Percentiles rank a stretch among this genome's conserved stretches.
phyloP scores from a whole-genome alignment of 2,797 vertebrate genomes.

The Orientallactaga sibirica region DNA sequence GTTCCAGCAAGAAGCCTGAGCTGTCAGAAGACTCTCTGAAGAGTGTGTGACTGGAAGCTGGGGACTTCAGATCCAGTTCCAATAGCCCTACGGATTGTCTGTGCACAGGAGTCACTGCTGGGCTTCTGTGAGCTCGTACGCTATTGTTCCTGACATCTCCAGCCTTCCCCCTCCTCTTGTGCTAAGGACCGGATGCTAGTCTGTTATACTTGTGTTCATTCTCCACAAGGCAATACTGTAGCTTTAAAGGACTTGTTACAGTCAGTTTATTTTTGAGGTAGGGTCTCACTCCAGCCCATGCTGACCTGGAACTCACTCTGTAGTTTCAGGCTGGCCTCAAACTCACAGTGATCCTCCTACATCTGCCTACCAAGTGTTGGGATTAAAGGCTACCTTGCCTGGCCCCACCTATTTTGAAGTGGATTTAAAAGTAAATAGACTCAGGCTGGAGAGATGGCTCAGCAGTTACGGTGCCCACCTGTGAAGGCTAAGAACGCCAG shows the following conservation, averaged over 20 bases:
- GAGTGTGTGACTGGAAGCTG: neutral
- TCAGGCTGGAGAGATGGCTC: no score
- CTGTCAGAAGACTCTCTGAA: neutral
- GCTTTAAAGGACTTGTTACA: neutral
- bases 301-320: no score
- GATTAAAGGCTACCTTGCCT: no score
- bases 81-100: neutral
- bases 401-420: neutral
- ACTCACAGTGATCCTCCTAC: no score
- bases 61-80: neutral
- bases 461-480: no score
- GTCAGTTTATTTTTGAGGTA: neutral
- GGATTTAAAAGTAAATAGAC: neutral
- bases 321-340: no score
- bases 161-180: neutral
- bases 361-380: no score
- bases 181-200: accelerated
- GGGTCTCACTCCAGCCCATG: no score
- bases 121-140: neutral
- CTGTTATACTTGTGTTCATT: neutral
- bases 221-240: accelerated
- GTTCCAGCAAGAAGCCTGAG: neutral
- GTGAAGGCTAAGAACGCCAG: no score
- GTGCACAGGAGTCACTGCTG: neutral
- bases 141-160: neutral